Conservation (phyloP, 2,797 vertebrate genomes). For the Sus cebifrons region DNA sequence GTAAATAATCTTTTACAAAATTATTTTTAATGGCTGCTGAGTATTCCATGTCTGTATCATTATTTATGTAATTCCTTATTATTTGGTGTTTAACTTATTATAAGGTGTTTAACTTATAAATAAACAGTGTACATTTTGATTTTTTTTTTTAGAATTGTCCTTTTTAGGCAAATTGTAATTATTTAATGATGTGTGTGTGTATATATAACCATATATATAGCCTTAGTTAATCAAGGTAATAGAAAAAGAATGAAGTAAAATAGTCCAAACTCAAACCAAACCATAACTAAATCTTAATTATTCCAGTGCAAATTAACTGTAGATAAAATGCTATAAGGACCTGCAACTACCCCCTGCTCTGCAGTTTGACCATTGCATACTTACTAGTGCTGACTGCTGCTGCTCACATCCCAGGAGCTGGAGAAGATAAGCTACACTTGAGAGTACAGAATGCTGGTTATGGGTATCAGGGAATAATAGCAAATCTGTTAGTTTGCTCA, state of each 20-base stretch:
- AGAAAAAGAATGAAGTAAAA: constrained; percentile 16
- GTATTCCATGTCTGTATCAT: neutral
- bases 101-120: constrained; percentile 45
- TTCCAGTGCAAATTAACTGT: neutral
- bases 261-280: neutral
- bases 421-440: neutral
- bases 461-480: neutral
- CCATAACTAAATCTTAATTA: neutral
- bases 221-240: neutral
- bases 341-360: neutral
- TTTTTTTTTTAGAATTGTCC: neutral
- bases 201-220: neutral
- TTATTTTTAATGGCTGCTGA: constrained; percentile 47
- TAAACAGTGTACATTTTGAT: neutral
- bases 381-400: neutral
- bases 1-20: constrained; percentile 32
- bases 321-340: neutral
- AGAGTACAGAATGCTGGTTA: neutral
- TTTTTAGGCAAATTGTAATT: neutral
- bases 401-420: neutral
- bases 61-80: constrained; percentile 25
- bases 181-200: no score
- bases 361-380: no score
- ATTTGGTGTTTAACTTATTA: constrained; percentile 14
- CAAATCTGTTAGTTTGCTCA: neutral